Percentiles rank a stretch among this genome's conserved stretches.
Conservation (phyloP, 2,888 invertebrate genomes). For the Rhimphoctona megacephalus region DNA sequence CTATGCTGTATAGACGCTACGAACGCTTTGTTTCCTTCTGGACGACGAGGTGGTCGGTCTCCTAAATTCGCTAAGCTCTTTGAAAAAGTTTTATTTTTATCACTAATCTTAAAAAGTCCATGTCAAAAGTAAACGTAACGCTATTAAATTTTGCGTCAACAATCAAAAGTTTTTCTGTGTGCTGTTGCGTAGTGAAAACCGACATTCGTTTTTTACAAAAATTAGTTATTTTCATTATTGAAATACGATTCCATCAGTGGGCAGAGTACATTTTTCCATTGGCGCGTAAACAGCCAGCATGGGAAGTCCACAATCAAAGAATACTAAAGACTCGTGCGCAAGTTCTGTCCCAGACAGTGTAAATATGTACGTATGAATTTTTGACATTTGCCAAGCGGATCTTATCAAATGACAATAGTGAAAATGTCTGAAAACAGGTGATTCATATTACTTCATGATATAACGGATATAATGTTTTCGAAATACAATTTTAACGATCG, state of each 20-base stretch:
- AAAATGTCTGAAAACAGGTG: background rate
- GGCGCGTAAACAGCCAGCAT: constrained; percentile 34
- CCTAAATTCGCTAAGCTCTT: constrained; percentile 7
- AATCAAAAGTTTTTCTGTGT: background rate
- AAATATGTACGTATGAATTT: constrained; percentile 62
- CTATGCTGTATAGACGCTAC: constrained; percentile 1
- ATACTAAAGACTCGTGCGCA: constrained; percentile 51
- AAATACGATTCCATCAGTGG: background rate
- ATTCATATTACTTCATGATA: background rate
- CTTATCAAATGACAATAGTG: background rate
- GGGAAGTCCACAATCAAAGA: constrained; percentile 68
- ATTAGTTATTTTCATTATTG: background rate
- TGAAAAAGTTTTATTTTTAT: background rate
- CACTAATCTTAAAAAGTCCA: background rate
- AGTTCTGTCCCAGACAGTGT: constrained; percentile 60
- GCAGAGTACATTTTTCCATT: background rate
- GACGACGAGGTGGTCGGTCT: constrained; percentile 51
- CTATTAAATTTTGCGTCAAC: background rate
- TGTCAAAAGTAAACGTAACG: background rate
- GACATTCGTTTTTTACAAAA: background rate
- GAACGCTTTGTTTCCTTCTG: constrained; percentile 62
- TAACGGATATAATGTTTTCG: background rate
- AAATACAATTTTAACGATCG: background rate
- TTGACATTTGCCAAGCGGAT: background rate
- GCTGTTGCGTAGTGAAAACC: background rate